Conservation (phyloP, 1,140 invertebrate genomes). For the Grapholita molesta region DNA sequence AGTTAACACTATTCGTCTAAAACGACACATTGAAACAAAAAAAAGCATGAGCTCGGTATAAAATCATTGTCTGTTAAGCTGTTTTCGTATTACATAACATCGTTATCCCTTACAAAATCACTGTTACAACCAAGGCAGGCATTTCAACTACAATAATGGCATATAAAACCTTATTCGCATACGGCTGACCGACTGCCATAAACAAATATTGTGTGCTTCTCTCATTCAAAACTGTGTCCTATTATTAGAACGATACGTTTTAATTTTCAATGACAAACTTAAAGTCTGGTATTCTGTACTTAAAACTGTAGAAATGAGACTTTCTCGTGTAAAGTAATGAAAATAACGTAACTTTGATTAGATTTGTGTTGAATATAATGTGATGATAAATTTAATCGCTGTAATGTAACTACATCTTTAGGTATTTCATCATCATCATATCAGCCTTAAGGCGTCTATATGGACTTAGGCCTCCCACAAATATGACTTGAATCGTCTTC, state of each 20-base stretch:
- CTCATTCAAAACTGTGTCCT: background rate
- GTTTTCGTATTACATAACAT: constrained; percentile 1
- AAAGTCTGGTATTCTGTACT: no score
- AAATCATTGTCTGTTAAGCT: background rate
- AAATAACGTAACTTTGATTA: no score
- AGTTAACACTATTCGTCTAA: background rate
- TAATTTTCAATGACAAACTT: background rate
- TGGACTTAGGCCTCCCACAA: no score
- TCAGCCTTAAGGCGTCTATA: no score
- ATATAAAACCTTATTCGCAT: constrained; percentile 1
- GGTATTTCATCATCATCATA: no score
- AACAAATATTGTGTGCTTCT: background rate
- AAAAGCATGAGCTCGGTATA: constrained; percentile 18
- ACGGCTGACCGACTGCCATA: background rate
- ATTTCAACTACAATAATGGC: constrained; percentile 7
- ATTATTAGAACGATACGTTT: background rate
- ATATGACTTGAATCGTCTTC: no score
- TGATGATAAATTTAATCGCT: no score
- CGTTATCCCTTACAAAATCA: constrained; percentile 6
- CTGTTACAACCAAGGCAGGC: background rate
- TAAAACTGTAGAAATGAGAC: no score
- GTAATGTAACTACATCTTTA: no score
- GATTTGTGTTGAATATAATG: no score
- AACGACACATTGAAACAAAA: background rate
- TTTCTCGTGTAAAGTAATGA: background rate